Evolutionary conservation across 2,888 invertebrate species (phyloP), one percentile per base, ranked within the genome.

Genomic region (Trimorus sp.): DNA sequence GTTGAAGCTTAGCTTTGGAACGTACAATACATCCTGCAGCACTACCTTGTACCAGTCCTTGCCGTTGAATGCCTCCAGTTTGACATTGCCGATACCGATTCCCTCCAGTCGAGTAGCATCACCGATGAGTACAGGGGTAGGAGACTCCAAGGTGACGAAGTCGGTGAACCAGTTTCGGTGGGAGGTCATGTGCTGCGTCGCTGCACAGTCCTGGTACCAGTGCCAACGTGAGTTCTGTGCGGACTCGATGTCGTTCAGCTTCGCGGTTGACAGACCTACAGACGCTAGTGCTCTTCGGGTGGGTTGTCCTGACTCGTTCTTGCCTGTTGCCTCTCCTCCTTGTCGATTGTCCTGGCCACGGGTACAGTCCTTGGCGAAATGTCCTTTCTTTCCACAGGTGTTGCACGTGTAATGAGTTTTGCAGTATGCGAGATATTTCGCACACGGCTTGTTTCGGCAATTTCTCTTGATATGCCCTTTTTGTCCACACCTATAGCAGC

Each of bases 11-110:
- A 54, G 26, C 12, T 54, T 54, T 2, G 54, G 54, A 7, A 54
- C 54, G 54, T 54, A 54, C 7, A 54, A 16, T 9, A 56, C 73
- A 79, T 74, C 26, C 83, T n/a, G 12, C 38, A 56, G 56, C 37
- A 56, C 5, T 4, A 56, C 38, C 6, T 36, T 36, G 11, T 37
- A 12, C 16, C 38, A 56, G 5, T n/a, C 16, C 16, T 37, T 7
- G 8, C 56, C 51, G 14, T 51, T 51, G 51, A 51, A 51, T 2
- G 51, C 51, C 14, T 51, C 51, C 14, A 51, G n/a, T 6, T 51
- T 7, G 7, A 51, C 51, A 6, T 51, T 51, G n/a, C 51, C 14
- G 51, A 51, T 14, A 3, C n/a, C 51, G 14, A 51, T 14, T 12
- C 51, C 51, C 7, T 51, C 14, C 14, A 51, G 51, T 7, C 11